Base-by-base conservation (phyloP, 2,888 invertebrate genomes). In the Drosophila monieri region DNA sequence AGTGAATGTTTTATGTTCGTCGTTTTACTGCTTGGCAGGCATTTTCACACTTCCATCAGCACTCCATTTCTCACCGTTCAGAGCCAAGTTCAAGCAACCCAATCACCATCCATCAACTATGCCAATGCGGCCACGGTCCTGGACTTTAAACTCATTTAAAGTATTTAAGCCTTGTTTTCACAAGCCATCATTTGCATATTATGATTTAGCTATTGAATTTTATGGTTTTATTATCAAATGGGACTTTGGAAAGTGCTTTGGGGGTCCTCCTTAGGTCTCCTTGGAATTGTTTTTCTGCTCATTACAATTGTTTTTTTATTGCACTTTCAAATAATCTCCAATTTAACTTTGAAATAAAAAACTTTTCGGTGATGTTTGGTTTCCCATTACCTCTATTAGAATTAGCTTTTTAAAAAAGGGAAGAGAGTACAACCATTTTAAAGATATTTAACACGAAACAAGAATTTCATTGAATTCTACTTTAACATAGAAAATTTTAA, bases 171-270 rank as follows among this genome's bases (percentile, higher is more conserved):
- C 60, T 49, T 46, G 41, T 61, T 32, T 68, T 75, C 56, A 70
- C 58, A 32, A 47, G 23, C 25, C 51, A 25, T 54, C 58, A 81
- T 81, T 83, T 80, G 77, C 85, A 83, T 85, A 72, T 73, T 75
- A 76, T 72, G 76, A 79, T 76, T 79, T 60, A 69, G 76, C 44
- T 47, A 74, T 74, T 67, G 61, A 54, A 65, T 73, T 72, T 67
- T 68, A 61, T 49, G 46, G 57, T 68, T 58, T 39, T 51, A 52
- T 67, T 53, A 35, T 60, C 21, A 49, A 41, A 59, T 39, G 18
- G 21, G 25, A 44, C 60, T 54, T 49, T 18, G 43, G 0, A 56
- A 60, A 69, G 53, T 35, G 53, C 59, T 37, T 44, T 25, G 14
- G 30, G 69, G 49, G 25, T 46, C 46, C 52, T 52, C 37, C 18